Evolutionary conservation across 2,888 invertebrate genomes (phyloP).

Genomic region (Hemicrepidius hirtus): DNA sequence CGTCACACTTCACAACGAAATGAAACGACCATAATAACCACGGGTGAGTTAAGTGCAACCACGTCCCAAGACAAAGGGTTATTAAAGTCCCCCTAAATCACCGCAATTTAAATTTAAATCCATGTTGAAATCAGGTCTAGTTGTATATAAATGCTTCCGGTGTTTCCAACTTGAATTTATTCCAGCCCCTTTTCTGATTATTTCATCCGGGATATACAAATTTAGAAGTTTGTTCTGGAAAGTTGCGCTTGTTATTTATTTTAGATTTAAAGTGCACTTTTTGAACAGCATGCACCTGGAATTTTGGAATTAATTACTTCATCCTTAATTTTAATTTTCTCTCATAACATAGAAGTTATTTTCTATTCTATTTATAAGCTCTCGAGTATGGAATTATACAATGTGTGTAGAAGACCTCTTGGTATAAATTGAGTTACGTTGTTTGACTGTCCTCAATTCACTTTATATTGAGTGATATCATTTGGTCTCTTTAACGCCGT

Average conservation of each 20-base stretch:
- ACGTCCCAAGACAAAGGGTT: conserved; percentile 45
- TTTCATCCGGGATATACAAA: conserved; percentile 59
- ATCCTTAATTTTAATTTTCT: too few species aligned
- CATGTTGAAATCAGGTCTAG: conserved; percentile 52
- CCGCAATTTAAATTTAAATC: conserved; percentile 55
- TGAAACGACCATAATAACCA: conserved; percentile 36
- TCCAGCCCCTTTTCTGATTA: conserved; percentile 54
- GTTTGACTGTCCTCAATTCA: too few species aligned
- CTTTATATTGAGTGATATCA: too few species aligned
- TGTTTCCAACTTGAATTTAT: conserved; percentile 56
- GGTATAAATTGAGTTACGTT: too few species aligned
- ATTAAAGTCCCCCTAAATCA: conserved; percentile 56
- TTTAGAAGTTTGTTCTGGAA: conserved; percentile 55
- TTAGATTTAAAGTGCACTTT: neutral
- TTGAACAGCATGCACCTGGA: too few species aligned
- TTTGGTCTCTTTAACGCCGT: too few species aligned
- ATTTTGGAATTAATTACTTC: too few species aligned
- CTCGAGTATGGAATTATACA: too few species aligned
- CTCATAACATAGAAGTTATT: too few species aligned
- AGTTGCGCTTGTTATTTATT: conserved; percentile 9
- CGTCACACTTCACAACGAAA: conserved; percentile 33
- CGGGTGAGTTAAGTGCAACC: conserved; percentile 39
- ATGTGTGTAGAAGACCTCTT: too few species aligned
- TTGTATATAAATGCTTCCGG: conserved; percentile 57
- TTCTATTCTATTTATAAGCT: too few species aligned